A percentile compares a stretch with the other conserved stretches of the same genome.
Evolutionary conservation across 2,113 vertebrate species (phyloP).

Genomic region (Rhodinocichla rosea): DNA sequence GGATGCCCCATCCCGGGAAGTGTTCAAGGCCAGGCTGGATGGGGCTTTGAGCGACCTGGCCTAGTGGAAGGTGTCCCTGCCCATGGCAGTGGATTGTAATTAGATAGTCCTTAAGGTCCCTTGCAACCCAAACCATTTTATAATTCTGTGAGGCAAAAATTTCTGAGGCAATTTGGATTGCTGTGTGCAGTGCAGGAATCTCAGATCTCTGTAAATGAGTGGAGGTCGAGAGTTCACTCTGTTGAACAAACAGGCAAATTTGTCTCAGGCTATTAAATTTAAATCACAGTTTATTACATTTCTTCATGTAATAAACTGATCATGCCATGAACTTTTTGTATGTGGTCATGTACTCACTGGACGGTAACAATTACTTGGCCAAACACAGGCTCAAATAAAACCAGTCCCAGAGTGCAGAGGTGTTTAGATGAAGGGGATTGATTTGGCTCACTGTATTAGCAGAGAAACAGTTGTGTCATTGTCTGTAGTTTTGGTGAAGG

Average conservation of each 20-base stretch:
- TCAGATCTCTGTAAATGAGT: background rate
- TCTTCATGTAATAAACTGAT: constrained; percentile 10
- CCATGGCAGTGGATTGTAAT: background rate
- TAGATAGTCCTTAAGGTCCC: background rate
- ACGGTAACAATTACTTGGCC: constrained; percentile 1
- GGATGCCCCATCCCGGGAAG: background rate
- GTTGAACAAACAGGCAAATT: constrained; percentile 13
- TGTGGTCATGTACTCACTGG: constrained; percentile 23
- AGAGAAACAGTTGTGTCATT: background rate
- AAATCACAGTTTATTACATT: constrained; percentile 35
- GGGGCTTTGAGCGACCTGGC: background rate
- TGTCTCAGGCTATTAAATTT: constrained; percentile 19
- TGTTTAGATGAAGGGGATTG: constrained; percentile 14
- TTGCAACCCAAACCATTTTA: background rate
- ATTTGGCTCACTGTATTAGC: background rate
- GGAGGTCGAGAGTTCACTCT: background rate
- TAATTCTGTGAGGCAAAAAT: background rate
- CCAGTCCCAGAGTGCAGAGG: background rate
- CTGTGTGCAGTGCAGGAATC: background rate
- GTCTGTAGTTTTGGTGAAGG: background rate
- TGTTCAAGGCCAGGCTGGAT: background rate
- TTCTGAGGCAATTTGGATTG: background rate
- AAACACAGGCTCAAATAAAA: constrained; percentile 14
- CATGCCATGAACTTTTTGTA: background rate
- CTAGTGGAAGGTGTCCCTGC: background rate